Base-by-base conservation (phyloP, 2,797 vertebrate species). In the Parauchenoglanis punctatus region DNA sequence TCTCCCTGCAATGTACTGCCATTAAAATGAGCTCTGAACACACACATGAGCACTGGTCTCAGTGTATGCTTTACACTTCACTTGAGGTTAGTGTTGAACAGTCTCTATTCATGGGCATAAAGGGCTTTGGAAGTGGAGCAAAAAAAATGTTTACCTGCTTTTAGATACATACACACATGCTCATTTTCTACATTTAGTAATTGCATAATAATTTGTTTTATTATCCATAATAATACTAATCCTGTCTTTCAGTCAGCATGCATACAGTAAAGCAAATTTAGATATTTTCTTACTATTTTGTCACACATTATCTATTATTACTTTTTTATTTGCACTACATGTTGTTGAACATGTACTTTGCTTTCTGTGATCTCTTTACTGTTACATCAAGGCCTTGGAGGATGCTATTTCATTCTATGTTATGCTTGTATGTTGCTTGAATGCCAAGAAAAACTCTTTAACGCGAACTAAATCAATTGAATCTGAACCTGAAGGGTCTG, bases 31-130 rank as follows among this genome's bases (percentile, higher is more conserved):
- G 85, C 85, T 83, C 85, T 83, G 70, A 85, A 52, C 85, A 89
- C 83, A 82, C 85, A 83, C 78, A 83, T 75, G 76, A 76, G 35
- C 72, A n/a, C 83, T 61, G 59, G 54, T 65, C 76, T 83, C 31
- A 75, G 82, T 80, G 80, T 87, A 72, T 89, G 73, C 70, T 82
- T 87, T 88, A 84, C 82, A 83, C 85, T 87, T 87, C 87, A 85
- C 84, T 88, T 83, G 82, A 82, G 86, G 73, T 52, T 68, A 59
- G 81, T 80, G 81, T 83, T 87, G 86, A 89, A 88, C 86, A 84
- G 72, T 52, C 54, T 35, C 85, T 82, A 89, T 92, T 91, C 89
- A 90, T 65, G 63, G 44, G 68, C 76, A 89, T 81, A 90, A 90
- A 88, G 54, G 58, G 68, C 46, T 70, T 75, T 88, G 76, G 83